These are phyloP conservation scores for Dicycla oo DNA, from an alignment of 2,888 invertebrate species.

Conservation along the genomic window DNA sequence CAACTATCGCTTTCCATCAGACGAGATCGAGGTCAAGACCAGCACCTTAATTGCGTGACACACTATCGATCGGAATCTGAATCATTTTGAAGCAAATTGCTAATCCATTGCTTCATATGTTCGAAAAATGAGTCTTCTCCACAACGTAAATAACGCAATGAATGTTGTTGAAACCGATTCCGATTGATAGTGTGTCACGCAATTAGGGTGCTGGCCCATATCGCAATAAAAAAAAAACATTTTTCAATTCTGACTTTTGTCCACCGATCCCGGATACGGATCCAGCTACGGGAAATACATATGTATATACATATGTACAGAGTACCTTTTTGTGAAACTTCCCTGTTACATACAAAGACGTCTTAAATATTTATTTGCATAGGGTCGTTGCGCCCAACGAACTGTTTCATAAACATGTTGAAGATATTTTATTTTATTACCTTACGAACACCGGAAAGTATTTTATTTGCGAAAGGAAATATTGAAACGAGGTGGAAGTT, in stretches of 20 bases:
- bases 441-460: conserved; percentile 29
- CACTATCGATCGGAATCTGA: too few relatives aligned
- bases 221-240: too few relatives aligned
- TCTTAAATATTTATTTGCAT: conserved; percentile 13
- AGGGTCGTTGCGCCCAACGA: conserved; percentile 22
- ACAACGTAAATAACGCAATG: too few relatives aligned
- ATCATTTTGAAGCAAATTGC: too few relatives aligned
- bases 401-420: conserved; percentile 18
- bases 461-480: conserved; percentile 47
- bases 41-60: too few relatives aligned
- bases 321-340: not conserved
- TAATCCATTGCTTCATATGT: too few relatives aligned
- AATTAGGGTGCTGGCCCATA: too few relatives aligned
- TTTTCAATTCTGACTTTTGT: not conserved
- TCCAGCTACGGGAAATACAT: not conserved
- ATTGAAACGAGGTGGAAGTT: conserved; percentile 40
- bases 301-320: not conserved
- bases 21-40: too few relatives aligned
- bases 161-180: too few relatives aligned
- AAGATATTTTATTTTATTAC: conserved; percentile 40
- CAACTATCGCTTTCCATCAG: too few relatives aligned
- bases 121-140: too few relatives aligned
- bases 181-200: too few relatives aligned
- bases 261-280: not conserved
- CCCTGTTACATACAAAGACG: not conserved